Conservation (phyloP, 2,113 vertebrate species). For the Hucho hucho region DNA sequence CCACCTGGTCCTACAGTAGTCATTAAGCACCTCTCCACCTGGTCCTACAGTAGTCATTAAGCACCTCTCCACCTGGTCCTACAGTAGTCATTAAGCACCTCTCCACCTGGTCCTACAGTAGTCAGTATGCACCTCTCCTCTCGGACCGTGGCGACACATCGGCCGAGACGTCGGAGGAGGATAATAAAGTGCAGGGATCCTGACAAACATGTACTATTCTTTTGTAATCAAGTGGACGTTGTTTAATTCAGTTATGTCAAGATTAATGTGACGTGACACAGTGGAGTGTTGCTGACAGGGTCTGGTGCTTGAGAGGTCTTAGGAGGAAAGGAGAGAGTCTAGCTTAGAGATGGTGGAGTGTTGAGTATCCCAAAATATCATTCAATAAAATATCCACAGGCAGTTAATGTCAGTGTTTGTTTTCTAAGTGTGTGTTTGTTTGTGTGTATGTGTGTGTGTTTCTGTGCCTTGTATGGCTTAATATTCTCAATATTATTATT, state of each 20-base stretch:
- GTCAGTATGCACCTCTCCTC: too few species aligned
- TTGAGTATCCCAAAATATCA: too few species aligned
- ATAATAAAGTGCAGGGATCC: not conserved
- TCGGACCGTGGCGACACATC: too few species aligned
- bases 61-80: conserved; percentile 13
- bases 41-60: conserved; percentile 19
- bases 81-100: not conserved
- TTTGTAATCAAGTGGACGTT: not conserved
- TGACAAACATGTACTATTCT: not conserved
- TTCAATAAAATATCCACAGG: too few species aligned
- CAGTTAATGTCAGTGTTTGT: not conserved
- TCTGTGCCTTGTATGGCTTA: too few species aligned
- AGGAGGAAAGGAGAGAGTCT: not conserved
- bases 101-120: conserved; percentile 17
- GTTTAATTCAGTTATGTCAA: not conserved
- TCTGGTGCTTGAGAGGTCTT: not conserved
- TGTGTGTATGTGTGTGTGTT: too few species aligned
- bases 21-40: not conserved
- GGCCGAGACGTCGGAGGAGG: too few species aligned
- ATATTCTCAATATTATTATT: too few species aligned
- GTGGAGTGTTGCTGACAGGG: not conserved
- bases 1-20: conserved; percentile 21
- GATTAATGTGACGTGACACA: not conserved
- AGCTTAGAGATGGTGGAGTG: too few species aligned
- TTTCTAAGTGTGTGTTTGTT: too few species aligned